These are phyloP conservation scores for Anthonomus grandis DNA, from an alignment of 1,140 invertebrate species.

Conservation along the genomic window DNA sequence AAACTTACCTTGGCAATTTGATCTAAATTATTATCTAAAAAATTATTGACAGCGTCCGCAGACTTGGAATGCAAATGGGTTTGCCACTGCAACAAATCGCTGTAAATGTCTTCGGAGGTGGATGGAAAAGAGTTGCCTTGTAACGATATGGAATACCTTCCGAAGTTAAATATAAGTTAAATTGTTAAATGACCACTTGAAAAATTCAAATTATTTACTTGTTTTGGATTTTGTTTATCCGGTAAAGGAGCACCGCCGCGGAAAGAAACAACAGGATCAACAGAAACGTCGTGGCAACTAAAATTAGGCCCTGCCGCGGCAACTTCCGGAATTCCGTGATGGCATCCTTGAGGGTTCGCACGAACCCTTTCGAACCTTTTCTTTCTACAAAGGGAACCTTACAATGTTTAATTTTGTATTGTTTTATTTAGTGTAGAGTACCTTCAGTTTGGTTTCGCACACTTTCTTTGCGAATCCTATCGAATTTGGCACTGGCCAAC, in stretches of 20 bases:
- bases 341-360: constrained; percentile 29
- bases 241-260: constrained; percentile 49
- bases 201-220: constrained; percentile 25
- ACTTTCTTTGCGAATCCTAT: constrained; percentile 24
- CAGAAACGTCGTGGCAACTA: constrained; percentile 49
- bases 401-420: neutral
- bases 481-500: constrained; percentile 23
- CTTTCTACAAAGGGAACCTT: constrained; percentile 20
- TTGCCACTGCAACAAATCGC: constrained; percentile 58
- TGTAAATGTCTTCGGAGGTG: constrained; percentile 56
- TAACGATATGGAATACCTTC: constrained; percentile 33
- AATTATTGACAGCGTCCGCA: constrained; percentile 58
- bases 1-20: constrained; percentile 60
- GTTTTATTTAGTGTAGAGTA: neutral
- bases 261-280: constrained; percentile 51
- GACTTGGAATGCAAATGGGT: constrained; percentile 59
- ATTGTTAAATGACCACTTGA: too few species aligned
- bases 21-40: constrained; percentile 59
- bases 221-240: constrained; percentile 51
- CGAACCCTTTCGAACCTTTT: constrained; percentile 27
- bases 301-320: constrained; percentile 44
- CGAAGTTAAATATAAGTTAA: neutral
- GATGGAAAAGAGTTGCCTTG: constrained; percentile 30
- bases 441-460: constrained; percentile 24
- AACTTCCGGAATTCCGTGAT: constrained; percentile 35